Percentiles rank a stretch among this genome's conserved stretches.
phyloP scores from a whole-genome alignment of 2,888 invertebrate genomes.

The Rotaria sp. region DNA sequence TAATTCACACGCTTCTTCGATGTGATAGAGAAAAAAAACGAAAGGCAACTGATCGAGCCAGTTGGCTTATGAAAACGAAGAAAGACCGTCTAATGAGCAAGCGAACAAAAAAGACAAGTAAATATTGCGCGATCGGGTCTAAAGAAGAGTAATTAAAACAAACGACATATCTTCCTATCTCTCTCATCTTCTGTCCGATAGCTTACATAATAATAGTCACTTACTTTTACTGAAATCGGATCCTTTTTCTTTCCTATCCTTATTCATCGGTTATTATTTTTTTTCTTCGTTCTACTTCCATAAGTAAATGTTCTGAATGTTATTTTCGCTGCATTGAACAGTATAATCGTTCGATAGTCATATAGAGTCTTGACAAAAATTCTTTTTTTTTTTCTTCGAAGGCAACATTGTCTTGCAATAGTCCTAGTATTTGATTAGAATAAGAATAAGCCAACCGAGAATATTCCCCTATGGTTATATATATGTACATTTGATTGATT shows the following conservation, averaged over 20 bases:
- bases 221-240: background rate
- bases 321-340: background rate
- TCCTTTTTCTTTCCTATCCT: background rate
- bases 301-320: background rate
- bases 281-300: background rate
- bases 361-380: background rate
- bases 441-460: background rate
- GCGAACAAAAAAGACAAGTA: background rate
- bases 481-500: background rate
- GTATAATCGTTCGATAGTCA: background rate
- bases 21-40: background rate
- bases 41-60: background rate
- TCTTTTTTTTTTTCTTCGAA: background rate
- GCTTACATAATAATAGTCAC: background rate
- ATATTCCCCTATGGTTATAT: background rate
- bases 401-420: background rate
- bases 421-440: background rate
- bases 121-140: background rate
- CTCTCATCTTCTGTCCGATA: background rate
- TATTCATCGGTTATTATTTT: background rate
- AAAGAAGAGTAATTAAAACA: conserved; percentile 1
- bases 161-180: background rate
- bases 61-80: background rate
- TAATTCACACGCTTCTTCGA: conserved; percentile 1
- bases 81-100: background rate